Conservation (phyloP, 2,888 invertebrate genomes). For the Cataglyphis livida region DNA sequence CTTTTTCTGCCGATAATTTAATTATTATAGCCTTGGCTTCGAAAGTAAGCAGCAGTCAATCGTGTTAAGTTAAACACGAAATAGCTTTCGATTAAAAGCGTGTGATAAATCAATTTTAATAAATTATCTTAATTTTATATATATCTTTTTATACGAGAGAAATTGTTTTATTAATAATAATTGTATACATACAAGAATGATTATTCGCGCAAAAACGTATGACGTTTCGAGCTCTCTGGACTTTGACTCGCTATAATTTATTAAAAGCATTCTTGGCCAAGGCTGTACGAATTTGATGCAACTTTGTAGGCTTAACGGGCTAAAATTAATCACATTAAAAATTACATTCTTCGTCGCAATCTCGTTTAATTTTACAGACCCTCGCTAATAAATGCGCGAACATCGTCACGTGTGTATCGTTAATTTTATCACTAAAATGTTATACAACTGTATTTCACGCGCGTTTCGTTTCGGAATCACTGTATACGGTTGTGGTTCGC, state of each 20-base stretch:
- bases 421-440: constrained; percentile 25
- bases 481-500: neutral
- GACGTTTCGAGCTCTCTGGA: neutral
- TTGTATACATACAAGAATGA: neutral
- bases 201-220: neutral
- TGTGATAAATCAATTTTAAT: constrained; percentile 20
- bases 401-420: neutral
- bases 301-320: constrained; percentile 19
- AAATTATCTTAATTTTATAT: constrained; percentile 7
- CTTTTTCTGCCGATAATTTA: constrained; percentile 35
- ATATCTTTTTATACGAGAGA: neutral
- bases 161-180: neutral
- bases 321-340: constrained; percentile 31
- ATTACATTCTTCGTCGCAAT: neutral
- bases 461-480: neutral
- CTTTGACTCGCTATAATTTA: constrained; percentile 27
- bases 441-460: neutral
- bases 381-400: neutral
- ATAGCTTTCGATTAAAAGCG: neutral
- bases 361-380: constrained; percentile 28
- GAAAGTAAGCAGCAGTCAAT: constrained; percentile 18
- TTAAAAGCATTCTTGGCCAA: neutral
- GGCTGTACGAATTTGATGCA: neutral
- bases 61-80: neutral
- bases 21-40: constrained; percentile 31